Base-by-base conservation (phyloP, 2,888 invertebrate genomes). In the Folsomia candida region DNA sequence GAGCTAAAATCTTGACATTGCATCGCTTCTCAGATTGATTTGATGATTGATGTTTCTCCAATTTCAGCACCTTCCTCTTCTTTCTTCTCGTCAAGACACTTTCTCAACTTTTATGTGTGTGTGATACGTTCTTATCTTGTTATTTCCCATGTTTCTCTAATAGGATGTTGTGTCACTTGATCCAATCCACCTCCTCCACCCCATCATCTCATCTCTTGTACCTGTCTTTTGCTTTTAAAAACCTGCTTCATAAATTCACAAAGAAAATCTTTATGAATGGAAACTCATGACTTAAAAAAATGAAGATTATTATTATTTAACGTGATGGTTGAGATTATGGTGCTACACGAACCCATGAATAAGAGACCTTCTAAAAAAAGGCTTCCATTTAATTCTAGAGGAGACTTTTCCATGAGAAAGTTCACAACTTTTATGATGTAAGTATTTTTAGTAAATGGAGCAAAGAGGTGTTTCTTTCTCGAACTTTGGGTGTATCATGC, bases 61-160 rank as follows among this genome's bases (percentile, higher is more conserved):
- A 54, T 54, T 54, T 54, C 54, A 54, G 11, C 54, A 54, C 54
- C 54, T 54, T 54, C 54, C 54, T 54, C 22, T 54, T 54, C 54
- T 54, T 54, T 54, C 54, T 54, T 47, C 9, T 47, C 18, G 18
- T 47, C 37, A 9, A 37, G 37, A 37, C n/a, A 54, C 54, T 54
- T 54, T 14, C 20, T 20, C n/a, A n/a, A 54, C n/a, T n/a, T n/a
- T n/a, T n/a, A n/a, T n/a, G n/a, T n/a, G n/a, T n/a, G 4, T 54
- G 20, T 54, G 54, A 54, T 54, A 54, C 11, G 54, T 6, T 54
- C 54, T 54, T 54, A 54, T 54, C 54, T 54, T 54, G 54, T 54
- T 54, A 54, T 54, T 47, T 54, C 54, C 54, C 54, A 54, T 54
- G 54, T 54, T n/a, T 14, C 20, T 20, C 6, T 14, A 37, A 54